Base-by-base conservation (phyloP, 2,797 vertebrate species). In the Naso thynnoides region DNA sequence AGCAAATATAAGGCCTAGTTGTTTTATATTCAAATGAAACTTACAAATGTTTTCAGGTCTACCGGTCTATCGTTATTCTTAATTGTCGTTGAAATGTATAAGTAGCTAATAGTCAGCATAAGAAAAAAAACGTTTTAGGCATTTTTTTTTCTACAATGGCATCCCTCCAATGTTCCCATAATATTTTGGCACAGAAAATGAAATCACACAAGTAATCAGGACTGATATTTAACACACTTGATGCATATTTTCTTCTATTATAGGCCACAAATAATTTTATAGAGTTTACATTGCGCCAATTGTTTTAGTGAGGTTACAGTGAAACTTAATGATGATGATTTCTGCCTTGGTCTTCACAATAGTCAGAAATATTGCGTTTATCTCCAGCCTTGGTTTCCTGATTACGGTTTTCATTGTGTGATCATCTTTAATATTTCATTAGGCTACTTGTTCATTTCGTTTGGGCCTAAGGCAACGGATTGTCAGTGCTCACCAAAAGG, bases 401-500 rank as follows among this genome's bases (percentile, higher is more conserved):
- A 26, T 26, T 5, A 59, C 41, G 45, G 52, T 52, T 55, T 13
- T 8, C 26, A 4, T 18, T 1, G 26, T 1, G 26, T 41, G 19
- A 60, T 50, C 1, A 39, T n/a, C 42, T 53, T 23, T 26, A 4
- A 27, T 53, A 6, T 41, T 52, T 39, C 5, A 31, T 27, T 36
- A n/a, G n/a, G 2, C 0, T 36, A 39, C 15, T 27, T 74, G 15
- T 29, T 75, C 38, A 18, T 76, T 39, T 47, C 1, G 15, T 54
- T 39, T 44, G 33, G 56, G 55, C 58, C 55, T 53, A 8, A 1
- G 36, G 16, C 49, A 59, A 19, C 70, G 48, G 6, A 57, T 15
- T 41, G 21, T 63, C 55, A 13, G 49, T 16, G 84, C 90, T 92
- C 74, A 96, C 95, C 95, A 63, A 94, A 94, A 56, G 94, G 94